Base-by-base conservation (phyloP, 1,140 invertebrate species). In the Penaeus indicus region DNA sequence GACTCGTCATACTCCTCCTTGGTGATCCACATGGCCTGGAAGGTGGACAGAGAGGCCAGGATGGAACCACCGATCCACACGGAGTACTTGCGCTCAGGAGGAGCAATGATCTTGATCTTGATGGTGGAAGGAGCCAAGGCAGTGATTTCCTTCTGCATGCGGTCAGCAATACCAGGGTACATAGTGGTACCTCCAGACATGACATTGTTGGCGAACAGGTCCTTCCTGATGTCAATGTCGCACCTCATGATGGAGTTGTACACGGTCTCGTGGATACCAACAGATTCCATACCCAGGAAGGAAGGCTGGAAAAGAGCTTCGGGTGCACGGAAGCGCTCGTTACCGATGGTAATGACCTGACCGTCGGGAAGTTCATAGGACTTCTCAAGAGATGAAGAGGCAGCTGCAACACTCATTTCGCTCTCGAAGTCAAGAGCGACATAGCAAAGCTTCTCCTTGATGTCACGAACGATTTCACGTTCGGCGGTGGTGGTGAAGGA, bases 371-470 rank as follows among this genome's bases (percentile, higher is more conserved):
- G 89, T 91, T 94, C 94, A 89, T 94, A 94, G 78, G 90, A 92
- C 91, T 94, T 94, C 67, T 72, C 67, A 8, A 72, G n/a, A 72
- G 67, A 72, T n/a, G 67, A 72, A 25, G 67, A 72, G 83, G 92
- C 25, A 92, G 92, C 61, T 87, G 89, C 62, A 92, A 92, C 38
- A 88, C 91, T 61, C 22, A 84, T 84, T 77, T 84, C 82, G 22
- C 22, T 77, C 1, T 89, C 88, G 86, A 92, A 92, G 90, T 92
- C 83, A 61, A 89, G 79, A 77, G 97, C 97, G 86, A 98, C 96
- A 92, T 97, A 97, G 94, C 96, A 97, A 79, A 97, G 94, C 93
- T 97, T 97, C 93, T 97, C 97, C 93, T 97, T 98, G 94, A 98
- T 97, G 94, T 98, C 97, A 92, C 97, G 95, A 16, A 98, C 97